These are phyloP conservation scores for Steinernema khuongi DNA, from an alignment of 1,140 invertebrate genomes.

Conservation along the genomic window DNA sequence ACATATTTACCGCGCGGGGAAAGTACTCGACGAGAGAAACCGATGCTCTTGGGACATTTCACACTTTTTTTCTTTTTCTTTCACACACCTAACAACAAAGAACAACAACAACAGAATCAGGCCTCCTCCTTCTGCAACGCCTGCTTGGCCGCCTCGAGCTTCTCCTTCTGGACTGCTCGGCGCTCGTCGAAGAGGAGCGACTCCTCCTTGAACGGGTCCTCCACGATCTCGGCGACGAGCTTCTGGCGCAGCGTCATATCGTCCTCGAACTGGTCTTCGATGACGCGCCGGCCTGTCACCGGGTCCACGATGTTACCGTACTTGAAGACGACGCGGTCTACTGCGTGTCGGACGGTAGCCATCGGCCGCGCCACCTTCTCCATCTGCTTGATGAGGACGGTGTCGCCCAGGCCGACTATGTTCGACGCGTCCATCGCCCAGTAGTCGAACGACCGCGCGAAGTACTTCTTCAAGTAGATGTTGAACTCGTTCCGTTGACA, in stretches of 20 bases:
- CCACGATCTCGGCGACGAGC: constrained; percentile 46
- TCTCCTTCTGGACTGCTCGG: constrained; percentile 33
- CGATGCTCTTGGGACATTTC: neutral
- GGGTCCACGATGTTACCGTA: constrained; percentile 49
- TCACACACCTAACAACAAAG: constrained; percentile 14
- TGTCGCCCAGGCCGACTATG: constrained; percentile 42
- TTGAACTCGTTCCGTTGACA: constrained; percentile 50
- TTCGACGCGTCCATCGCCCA: constrained; percentile 47
- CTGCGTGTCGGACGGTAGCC: constrained; percentile 37
- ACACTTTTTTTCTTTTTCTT: neutral
- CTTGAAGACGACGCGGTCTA: constrained; percentile 49
- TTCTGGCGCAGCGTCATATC: constrained; percentile 40
- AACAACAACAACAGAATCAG: neutral
- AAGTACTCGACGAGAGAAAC: too few species aligned
- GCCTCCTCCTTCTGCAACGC: constrained; percentile 8
- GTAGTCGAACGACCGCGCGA: constrained; percentile 36
- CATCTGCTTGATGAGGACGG: constrained; percentile 43
- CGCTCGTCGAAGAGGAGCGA: constrained; percentile 40
- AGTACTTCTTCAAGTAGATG: constrained; percentile 46
- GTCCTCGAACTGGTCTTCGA: constrained; percentile 42
- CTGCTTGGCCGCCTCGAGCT: constrained; percentile 32
- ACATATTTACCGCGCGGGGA: too few species aligned
- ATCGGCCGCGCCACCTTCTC: constrained; percentile 32
- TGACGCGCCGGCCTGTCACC: constrained; percentile 44
- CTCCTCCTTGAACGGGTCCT: constrained; percentile 39